Evolutionary conservation across 1,140 invertebrate species (phyloP).

Genomic region (Chelonus insularis): DNA sequence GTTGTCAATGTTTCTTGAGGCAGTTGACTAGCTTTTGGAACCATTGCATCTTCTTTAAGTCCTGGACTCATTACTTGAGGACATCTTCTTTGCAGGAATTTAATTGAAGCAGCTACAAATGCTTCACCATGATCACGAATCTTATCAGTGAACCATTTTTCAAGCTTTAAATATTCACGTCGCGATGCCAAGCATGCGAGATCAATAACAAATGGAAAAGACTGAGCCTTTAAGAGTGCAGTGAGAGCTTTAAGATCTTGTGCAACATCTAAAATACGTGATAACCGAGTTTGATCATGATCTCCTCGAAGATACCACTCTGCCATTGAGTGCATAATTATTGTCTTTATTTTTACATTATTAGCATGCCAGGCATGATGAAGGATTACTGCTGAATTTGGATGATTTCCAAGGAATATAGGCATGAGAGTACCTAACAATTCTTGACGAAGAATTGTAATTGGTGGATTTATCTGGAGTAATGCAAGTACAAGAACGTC

Average conservation of each 20-base stretch:
- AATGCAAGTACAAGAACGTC: conserved; percentile 88
- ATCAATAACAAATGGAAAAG: conserved; percentile 96
- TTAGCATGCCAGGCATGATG: conserved; percentile 92
- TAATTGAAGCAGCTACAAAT: conserved; percentile 82
- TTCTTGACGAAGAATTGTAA: conserved; percentile 80
- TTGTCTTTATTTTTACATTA: conserved; percentile 73
- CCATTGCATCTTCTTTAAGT: conserved; percentile 75
- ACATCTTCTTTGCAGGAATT: conserved; percentile 83
- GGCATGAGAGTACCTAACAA: conserved; percentile 83
- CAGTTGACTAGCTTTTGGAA: conserved; percentile 81
- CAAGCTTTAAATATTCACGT: conserved; percentile 95
- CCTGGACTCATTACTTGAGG: conserved; percentile 78
- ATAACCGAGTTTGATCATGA: conserved; percentile 89
- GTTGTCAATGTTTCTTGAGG: conserved; percentile 87
- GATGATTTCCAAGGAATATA: conserved; percentile 91
- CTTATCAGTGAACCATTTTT: conserved; percentile 98
- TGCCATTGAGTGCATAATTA: conserved; percentile 96
- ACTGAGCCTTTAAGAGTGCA: conserved; percentile 87
- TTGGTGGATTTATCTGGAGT: conserved; percentile 78
- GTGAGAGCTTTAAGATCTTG: conserved; percentile 96
- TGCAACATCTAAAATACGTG: conserved; percentile 93
- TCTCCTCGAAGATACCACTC: conserved; percentile 94
- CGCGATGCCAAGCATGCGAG: conserved; percentile 94
- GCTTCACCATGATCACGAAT: conserved; percentile 91
- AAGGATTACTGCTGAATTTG: conserved; percentile 89